Evolutionary conservation across 2,888 invertebrate species (phyloP), one percentile per base, ranked within the genome.

Genomic region (Seladonia tumulorum): DNA sequence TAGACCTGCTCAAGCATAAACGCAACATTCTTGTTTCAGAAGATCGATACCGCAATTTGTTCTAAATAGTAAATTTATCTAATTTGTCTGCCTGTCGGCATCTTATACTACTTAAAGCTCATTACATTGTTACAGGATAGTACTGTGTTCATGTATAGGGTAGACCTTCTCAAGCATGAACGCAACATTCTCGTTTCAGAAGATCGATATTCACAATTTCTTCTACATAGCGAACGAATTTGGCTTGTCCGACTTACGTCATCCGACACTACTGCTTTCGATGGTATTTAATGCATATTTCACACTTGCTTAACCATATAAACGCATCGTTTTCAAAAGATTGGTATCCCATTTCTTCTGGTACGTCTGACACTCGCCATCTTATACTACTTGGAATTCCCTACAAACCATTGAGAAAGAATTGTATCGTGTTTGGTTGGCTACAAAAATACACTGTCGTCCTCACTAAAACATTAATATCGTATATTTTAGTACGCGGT

Each of bases 41-140:
- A 60, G 25, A 60, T 60, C 10, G 60, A 25, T 25, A n/a, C n/a
- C 39, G 39, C 39, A 39, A 39, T 39, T 39, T 39, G 3, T 39
- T 39, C 39, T 39, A 39, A 2, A 39, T 39, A 39, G 39, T 39
- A 4, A 39, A 39, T 39, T n/a, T 57, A 22, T 57, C 57, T 5
- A 22, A 5, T 60, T 25, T 25, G 60, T 25, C 60, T 7, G 53
- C 7, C 53, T 8, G 2, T 22, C 22, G 0, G 47, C 4, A 16
- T 47, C 47, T 53, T 60, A 12, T 63, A 63, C 66, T 76, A 78
- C 78, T 72, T 49, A 1, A 25, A 53, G 39, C 60, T 60, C 73
- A 29, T 7, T 22, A 57, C 22, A n/a, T 57, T 35, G 18, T 0
- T 18, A 8, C 35, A 35, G 18, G 35, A 8, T 29, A 35, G 25